These are phyloP conservation scores for Odontocolon sp. DNA, from an alignment of 2,888 invertebrate genomes.

Conservation along the genomic window DNA sequence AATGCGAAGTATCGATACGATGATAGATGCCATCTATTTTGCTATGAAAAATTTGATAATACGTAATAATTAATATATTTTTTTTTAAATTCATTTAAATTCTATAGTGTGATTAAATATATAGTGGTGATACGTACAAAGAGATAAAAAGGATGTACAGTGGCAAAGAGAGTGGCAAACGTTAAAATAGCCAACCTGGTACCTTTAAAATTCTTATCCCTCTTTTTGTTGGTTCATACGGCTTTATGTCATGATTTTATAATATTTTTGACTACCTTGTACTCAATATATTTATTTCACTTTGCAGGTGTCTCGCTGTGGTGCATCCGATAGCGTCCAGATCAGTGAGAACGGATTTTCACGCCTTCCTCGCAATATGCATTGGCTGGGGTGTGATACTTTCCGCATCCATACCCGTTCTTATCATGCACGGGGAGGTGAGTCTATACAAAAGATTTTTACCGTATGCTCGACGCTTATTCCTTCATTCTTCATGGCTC, in stretches of 20 bases:
- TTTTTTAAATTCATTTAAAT: no score
- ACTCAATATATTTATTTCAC: slow-evolving; percentile 68
- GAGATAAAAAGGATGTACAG: no score
- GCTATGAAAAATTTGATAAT: no score
- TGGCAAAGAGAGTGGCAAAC: no score
- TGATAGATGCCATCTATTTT: no score
- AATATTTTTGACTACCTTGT: neutral
- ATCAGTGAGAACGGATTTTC: slow-evolving; percentile 90
- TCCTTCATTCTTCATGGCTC: slow-evolving; percentile 11
- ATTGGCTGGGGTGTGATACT: slow-evolving; percentile 92
- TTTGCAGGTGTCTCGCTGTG: slow-evolving; percentile 89
- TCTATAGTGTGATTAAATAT: no score
- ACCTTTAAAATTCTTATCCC: no score
- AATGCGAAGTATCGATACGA: neutral
- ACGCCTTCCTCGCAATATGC: slow-evolving; percentile 90
- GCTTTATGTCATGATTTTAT: neutral
- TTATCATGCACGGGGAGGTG: slow-evolving; percentile 89
- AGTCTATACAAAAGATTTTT: slow-evolving; percentile 79
- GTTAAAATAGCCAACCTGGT: no score
- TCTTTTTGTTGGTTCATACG: neutral
- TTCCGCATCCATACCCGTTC: slow-evolving; percentile 89
- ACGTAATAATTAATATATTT: no score
- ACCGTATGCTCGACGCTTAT: slow-evolving; percentile 37
- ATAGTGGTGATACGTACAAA: no score
- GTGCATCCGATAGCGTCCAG: slow-evolving; percentile 95